Evolutionary conservation across 2,888 invertebrate species (phyloP).

Genomic region (Tridacna gigas): DNA sequence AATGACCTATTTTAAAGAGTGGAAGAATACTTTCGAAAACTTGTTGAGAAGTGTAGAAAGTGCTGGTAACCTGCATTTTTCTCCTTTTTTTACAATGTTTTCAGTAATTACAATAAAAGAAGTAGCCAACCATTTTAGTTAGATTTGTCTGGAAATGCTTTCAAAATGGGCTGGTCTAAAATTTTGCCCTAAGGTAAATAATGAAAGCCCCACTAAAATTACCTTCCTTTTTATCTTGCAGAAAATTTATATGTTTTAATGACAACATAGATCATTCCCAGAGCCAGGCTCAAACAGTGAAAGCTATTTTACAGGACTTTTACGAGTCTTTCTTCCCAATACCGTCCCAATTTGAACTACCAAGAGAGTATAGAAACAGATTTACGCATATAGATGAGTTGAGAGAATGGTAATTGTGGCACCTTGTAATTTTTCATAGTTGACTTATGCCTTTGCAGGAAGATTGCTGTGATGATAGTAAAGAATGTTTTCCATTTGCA

Average conservation of each 20-base stretch:
- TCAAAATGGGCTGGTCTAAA: background rate
- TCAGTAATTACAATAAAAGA: background rate
- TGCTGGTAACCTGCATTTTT: background rate
- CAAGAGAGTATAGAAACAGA: conserved; percentile 89
- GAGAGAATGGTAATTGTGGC: conserved; percentile 86
- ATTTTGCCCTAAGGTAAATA: background rate
- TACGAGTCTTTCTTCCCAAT: conserved; percentile 90
- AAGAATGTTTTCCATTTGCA: too few relatives aligned
- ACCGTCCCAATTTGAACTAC: conserved; percentile 90
- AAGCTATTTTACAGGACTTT: conserved; percentile 90
- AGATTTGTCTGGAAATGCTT: background rate
- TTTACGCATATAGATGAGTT: conserved; percentile 88
- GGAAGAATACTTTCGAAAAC: background rate
- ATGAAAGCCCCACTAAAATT: background rate
- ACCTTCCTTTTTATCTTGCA: conserved; percentile 83
- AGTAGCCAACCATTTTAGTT: too few relatives aligned
- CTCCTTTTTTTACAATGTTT: background rate
- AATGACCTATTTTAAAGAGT: too few relatives aligned
- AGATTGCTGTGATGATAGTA: too few relatives aligned
- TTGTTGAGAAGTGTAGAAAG: background rate
- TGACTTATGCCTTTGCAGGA: too few relatives aligned
- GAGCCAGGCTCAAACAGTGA: conserved; percentile 88
- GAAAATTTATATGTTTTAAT: conserved; percentile 93
- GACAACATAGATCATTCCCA: conserved; percentile 89
- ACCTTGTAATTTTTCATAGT: background rate